Percentiles rank a stretch among this genome's conserved stretches.
Conservation (phyloP, 2,888 invertebrate genomes). For the Brachypalpus laphriformis region DNA sequence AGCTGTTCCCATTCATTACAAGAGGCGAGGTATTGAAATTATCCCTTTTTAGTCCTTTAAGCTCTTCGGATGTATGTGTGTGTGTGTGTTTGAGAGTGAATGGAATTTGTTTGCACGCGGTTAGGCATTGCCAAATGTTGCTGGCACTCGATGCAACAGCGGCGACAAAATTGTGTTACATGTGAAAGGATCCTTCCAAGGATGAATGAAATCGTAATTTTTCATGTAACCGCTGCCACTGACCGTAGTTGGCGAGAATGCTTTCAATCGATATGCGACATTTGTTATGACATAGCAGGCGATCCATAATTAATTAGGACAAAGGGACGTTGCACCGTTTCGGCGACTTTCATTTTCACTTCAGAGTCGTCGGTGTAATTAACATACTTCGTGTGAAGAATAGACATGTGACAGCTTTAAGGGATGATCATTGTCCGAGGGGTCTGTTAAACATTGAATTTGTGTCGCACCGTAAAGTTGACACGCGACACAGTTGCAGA, state of each 20-base stretch:
- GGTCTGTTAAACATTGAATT: too few species aligned
- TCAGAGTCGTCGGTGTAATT: background rate
- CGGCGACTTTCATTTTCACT: conserved; percentile 30
- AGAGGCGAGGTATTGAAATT: conserved; percentile 53
- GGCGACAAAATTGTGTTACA: background rate
- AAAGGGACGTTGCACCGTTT: background rate
- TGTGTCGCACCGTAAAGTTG: too few species aligned
- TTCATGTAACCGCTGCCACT: background rate
- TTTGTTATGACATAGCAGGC: background rate
- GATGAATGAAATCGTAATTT: conserved; percentile 39
- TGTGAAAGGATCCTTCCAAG: conserved; percentile 24
- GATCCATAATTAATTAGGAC: background rate
- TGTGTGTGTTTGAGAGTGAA: background rate
- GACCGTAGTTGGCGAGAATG: background rate
- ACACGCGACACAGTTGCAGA: too few species aligned
- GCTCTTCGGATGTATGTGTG: conserved; percentile 1
- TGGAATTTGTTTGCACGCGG: conserved; percentile 5
- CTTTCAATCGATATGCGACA: background rate
- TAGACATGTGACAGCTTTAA: background rate
- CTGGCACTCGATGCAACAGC: conserved; percentile 23
- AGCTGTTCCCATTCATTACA: conserved; percentile 67
- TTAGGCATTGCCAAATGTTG: conserved; percentile 19
- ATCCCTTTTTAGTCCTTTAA: conserved; percentile 49
- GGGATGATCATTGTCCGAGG: too few species aligned
- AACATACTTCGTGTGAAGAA: background rate